phyloP scores from a whole-genome alignment of 2,888 invertebrate species.

The Scotopteryx bipunctaria region DNA sequence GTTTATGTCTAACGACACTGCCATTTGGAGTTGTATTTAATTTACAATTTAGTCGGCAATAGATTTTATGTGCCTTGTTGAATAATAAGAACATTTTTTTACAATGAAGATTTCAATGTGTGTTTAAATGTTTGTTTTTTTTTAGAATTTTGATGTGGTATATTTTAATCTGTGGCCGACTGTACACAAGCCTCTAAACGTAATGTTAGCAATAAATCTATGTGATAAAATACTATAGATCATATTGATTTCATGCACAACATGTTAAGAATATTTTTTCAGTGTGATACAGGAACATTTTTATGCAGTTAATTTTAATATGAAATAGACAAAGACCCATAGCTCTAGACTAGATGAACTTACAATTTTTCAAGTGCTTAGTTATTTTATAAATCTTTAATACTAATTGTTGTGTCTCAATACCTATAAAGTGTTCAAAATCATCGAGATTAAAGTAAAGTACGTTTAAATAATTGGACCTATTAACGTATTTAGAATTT shows the following conservation, averaged over 20 bases:
- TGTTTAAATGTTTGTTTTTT: constrained; percentile 12
- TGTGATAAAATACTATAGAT: constrained; percentile 69
- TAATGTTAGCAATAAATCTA: constrained; percentile 75
- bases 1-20: constrained; percentile 53
- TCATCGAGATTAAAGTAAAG: constrained; percentile 6
- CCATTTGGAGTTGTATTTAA: constrained; percentile 60
- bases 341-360: no score
- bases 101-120: constrained; percentile 15
- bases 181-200: constrained; percentile 50
- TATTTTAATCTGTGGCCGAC: constrained; percentile 27
- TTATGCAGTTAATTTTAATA: background rate
- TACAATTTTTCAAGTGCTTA: no score
- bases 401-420: constrained; percentile 19
- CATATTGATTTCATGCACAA: constrained; percentile 66
- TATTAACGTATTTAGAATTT: no score
- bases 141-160: constrained; percentile 22
- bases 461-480: no score
- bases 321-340: no score
- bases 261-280: constrained; percentile 39
- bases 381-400: constrained; percentile 3
- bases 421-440: constrained; percentile 26
- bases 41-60: constrained; percentile 30
- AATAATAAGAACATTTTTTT: constrained; percentile 19
- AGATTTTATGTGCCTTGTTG: constrained; percentile 30
- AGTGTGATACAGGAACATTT: constrained; percentile 41